A percentile compares a stretch with the other conserved stretches of the same genome.
These are phyloP conservation scores for Hypselothyrea guttata DNA, from an alignment of 2,888 invertebrate species.

Conservation along the genomic window DNA sequence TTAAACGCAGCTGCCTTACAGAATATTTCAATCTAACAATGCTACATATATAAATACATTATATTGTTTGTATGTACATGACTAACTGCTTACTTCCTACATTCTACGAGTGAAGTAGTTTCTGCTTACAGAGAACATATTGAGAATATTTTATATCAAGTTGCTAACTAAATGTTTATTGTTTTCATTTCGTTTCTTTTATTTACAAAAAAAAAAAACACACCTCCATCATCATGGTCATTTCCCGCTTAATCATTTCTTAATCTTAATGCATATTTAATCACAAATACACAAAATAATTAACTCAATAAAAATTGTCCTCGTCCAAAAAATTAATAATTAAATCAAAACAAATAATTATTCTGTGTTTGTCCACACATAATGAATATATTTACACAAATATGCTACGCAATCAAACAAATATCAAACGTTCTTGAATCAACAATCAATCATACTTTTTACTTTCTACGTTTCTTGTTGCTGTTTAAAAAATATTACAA, in stretches of 20 bases:
- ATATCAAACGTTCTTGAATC: constrained; percentile 27
- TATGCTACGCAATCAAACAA: constrained; percentile 77
- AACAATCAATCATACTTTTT: constrained; percentile 46
- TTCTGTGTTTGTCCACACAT: constrained; percentile 70
- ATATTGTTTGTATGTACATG: constrained; percentile 52
- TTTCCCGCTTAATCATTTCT: constrained; percentile 81
- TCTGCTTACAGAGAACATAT: constrained; percentile 21
- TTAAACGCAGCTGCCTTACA: too few species aligned
- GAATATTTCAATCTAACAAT: too few species aligned
- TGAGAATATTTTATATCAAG: constrained; percentile 61
- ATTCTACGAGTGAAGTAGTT: constrained; percentile 26
- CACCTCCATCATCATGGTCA: constrained; percentile 80
- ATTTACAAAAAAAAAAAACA: constrained; percentile 73
- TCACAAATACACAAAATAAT: constrained; percentile 28
- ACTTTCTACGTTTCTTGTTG: constrained; percentile 67
- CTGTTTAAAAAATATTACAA: constrained; percentile 59
- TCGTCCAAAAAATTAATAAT: constrained; percentile 58
- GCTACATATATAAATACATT: constrained; percentile 13
- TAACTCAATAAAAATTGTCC: constrained; percentile 55
- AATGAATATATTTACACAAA: constrained; percentile 22
- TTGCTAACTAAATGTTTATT: constrained; percentile 82
- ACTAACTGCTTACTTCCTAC: constrained; percentile 29
- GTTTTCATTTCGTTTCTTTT: constrained; percentile 80
- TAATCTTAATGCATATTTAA: constrained; percentile 50
- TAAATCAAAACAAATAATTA: constrained; percentile 27